Evolutionary conservation across 2,113 vertebrate genomes (phyloP).

Genomic region (Pipra filicauda): DNA sequence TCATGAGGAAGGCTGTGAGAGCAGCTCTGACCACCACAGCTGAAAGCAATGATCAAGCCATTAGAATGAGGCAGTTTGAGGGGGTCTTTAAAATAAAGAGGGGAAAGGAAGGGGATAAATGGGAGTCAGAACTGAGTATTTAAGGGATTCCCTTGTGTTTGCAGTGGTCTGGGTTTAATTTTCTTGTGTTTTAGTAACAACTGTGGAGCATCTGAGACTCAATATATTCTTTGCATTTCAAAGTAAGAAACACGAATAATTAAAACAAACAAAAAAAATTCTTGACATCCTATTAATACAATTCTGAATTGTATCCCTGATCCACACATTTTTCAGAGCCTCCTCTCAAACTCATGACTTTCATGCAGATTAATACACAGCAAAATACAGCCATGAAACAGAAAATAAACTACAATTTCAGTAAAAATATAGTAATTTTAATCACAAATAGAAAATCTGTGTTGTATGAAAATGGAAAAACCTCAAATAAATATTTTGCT

Average conservation of each 20-base stretch:
- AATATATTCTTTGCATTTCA: not conserved
- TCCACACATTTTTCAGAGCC: not conserved
- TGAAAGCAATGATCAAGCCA: rapidly evolving
- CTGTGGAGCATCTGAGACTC: not conserved
- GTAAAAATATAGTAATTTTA: not conserved
- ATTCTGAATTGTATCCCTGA: not conserved
- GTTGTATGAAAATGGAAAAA: not conserved
- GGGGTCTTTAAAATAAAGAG: not conserved
- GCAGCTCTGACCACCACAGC: not conserved
- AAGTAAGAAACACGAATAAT: not conserved
- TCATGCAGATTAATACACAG: not conserved
- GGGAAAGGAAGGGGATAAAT: not conserved
- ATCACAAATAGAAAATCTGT: not conserved
- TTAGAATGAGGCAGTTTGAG: not conserved
- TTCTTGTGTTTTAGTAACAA: not conserved
- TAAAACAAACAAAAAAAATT: not conserved
- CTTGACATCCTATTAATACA: not conserved
- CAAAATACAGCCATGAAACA: not conserved
- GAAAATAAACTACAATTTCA: not conserved
- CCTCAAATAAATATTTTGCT: not conserved
- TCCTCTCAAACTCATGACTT: not conserved
- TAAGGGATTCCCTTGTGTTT: not conserved
- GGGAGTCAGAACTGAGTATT: not conserved
- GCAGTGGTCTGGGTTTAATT: not conserved
- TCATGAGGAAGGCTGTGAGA: not conserved